Evolutionary conservation across 37 sponge, comb jelly and placozoan species (phyloP).

Genomic region (Eunapius fragilis): DNA sequence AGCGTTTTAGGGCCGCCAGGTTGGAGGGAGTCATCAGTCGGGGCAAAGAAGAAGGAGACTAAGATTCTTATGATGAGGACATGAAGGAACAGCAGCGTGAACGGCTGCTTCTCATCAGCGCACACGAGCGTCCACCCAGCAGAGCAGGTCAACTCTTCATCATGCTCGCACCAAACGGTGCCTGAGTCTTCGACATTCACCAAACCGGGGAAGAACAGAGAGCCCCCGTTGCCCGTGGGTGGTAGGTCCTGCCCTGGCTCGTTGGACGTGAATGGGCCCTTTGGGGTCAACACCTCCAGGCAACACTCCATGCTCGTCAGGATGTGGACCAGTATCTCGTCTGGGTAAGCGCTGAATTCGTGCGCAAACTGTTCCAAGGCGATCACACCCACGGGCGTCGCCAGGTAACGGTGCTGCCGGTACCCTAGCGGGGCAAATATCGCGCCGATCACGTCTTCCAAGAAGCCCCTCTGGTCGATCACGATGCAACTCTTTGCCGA

Average conservation of each 20-base stretch:
- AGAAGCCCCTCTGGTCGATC: not conserved
- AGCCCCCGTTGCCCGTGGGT: not conserved
- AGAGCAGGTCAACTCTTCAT: not conserved
- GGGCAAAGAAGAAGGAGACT: not conserved
- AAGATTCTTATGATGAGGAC: conserved; percentile 12
- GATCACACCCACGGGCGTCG: not conserved
- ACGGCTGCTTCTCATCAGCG: not conserved
- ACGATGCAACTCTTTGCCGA: not conserved
- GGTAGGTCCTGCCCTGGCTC: conserved; percentile 15
- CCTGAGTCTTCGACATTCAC: not conserved
- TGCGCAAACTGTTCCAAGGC: not conserved
- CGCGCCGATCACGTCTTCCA: not conserved
- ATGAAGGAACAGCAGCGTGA: conserved; percentile 21
- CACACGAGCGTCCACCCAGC: conserved; percentile 44
- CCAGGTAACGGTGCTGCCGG: not conserved
- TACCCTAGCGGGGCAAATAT: not conserved
- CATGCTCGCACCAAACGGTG: not conserved
- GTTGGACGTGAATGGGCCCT: conserved; percentile 11
- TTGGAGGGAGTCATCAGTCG: not conserved
- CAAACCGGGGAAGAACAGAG: conserved; percentile 38
- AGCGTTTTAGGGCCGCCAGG: not conserved
- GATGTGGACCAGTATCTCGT: conserved; percentile 4
- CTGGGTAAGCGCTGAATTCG: not conserved
- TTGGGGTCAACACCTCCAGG: not conserved
- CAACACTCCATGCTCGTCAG: conserved; percentile 39